Conservation (phyloP, 2,888 invertebrate species). For the Linnaemya tessellans region DNA sequence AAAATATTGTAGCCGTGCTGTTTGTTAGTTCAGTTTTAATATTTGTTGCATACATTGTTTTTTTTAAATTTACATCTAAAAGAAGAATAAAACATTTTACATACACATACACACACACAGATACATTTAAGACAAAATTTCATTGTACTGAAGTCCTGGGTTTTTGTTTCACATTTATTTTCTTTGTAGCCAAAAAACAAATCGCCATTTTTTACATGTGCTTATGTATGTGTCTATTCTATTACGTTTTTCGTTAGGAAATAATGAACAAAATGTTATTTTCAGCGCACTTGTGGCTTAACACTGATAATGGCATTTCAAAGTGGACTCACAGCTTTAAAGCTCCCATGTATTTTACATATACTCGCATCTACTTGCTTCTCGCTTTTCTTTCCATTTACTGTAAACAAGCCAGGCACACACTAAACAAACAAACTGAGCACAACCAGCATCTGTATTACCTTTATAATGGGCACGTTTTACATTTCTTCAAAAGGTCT, state of each 20-base stretch:
- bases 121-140: conserved; percentile 15
- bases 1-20: conserved; percentile 22
- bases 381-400: not conserved
- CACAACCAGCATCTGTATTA: conserved; percentile 25
- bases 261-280: conserved; percentile 63
- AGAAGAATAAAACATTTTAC: conserved; percentile 18
- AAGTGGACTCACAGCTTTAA: conserved; percentile 72
- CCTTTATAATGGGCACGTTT: conserved; percentile 24
- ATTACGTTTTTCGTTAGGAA: conserved; percentile 11
- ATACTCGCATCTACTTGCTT: not conserved
- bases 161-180: conserved; percentile 29
- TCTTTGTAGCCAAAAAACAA: conserved; percentile 24
- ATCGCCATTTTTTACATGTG: not conserved
- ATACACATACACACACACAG: not conserved
- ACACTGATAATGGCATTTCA: conserved; percentile 73
- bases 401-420: conserved; percentile 1
- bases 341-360: conserved; percentile 69
- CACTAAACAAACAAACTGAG: conserved; percentile 4
- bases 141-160: conserved; percentile 31
- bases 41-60: conserved; percentile 68
- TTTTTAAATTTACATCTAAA: conserved; percentile 57
- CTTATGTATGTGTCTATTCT: conserved; percentile 1
- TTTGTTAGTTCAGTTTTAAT: conserved; percentile 56
- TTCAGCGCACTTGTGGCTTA: conserved; percentile 69
- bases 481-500: conserved; percentile 57